Evolutionary conservation across 2,888 invertebrate species (phyloP).

Genomic region (Drosophila putrida): DNA sequence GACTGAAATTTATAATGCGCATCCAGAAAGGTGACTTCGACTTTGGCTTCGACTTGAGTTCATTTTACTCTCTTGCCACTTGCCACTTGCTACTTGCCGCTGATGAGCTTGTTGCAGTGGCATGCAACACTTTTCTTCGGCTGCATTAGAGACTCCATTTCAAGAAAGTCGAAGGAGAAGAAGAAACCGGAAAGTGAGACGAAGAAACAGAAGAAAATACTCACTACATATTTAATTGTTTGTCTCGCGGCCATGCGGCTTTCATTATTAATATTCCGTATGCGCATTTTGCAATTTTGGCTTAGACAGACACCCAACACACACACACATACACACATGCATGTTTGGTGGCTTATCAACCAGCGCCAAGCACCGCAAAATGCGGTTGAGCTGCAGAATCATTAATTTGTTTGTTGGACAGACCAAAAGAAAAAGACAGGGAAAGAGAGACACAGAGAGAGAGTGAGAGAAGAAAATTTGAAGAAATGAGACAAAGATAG

Average conservation of each 20-base stretch:
- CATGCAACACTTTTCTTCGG: conserved; percentile 14
- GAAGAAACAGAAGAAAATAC: conserved; percentile 4
- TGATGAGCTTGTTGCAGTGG: conserved; percentile 7
- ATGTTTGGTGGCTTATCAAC: conserved; percentile 23
- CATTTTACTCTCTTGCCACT: background rate
- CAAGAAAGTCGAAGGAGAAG: background rate
- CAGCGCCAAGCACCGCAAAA: conserved; percentile 45
- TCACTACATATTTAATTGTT: conserved; percentile 49
- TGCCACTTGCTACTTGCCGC: background rate
- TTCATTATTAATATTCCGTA: conserved; percentile 55
- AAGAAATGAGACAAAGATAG: too few species aligned
- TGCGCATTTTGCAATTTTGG: conserved; percentile 40
- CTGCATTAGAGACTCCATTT: conserved; percentile 3
- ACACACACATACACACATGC: conserved; percentile 3
- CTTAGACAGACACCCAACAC: conserved; percentile 25
- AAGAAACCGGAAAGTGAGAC: too few species aligned
- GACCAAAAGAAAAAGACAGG: background rate
- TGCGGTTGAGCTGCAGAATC: conserved; percentile 63
- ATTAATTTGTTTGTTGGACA: conserved; percentile 62
- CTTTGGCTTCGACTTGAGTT: background rate
- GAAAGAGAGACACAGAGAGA: too few species aligned
- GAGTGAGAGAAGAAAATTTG: too few species aligned
- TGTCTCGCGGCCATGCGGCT: conserved; percentile 44
- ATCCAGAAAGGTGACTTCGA: conserved; percentile 38
- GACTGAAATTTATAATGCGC: conserved; percentile 85